A percentile compares a stretch with the other conserved stretches of the same genome.
These are phyloP conservation scores for Eubucco bourcierii DNA, from an alignment of 2,113 vertebrate species.

Conservation along the genomic window DNA sequence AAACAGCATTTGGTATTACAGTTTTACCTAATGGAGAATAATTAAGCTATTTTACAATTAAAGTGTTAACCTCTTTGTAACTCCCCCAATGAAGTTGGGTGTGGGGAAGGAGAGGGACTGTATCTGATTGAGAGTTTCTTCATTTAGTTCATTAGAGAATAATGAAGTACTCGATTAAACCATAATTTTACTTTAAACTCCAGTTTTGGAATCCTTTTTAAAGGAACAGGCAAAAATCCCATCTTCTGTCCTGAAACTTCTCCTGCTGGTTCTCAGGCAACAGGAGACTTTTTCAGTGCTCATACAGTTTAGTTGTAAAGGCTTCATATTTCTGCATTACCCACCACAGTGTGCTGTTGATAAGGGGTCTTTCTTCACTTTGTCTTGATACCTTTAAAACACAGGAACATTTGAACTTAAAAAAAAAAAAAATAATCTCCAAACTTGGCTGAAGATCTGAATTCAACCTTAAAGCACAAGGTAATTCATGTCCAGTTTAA, in stretches of 20 bases:
- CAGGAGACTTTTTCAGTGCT: constrained; percentile 22
- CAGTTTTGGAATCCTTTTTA: neutral
- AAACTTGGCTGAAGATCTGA: constrained; percentile 51
- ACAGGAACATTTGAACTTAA: constrained; percentile 48
- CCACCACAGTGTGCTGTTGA: neutral
- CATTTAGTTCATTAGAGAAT: neutral
- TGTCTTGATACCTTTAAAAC: constrained; percentile 55
- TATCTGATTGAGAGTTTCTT: neutral
- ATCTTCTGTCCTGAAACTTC: neutral
- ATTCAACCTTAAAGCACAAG: constrained; percentile 36
- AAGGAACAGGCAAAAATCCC: neutral
- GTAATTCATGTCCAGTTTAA: constrained; percentile 56
- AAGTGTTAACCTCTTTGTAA: constrained; percentile 27
- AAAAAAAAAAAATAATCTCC: neutral
- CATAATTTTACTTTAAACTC: neutral
- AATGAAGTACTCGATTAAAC: neutral
- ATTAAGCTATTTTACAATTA: neutral
- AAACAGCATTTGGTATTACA: neutral
- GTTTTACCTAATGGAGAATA: neutral
- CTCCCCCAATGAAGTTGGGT: neutral
- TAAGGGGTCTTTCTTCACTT: constrained; percentile 20
- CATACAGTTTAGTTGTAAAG: constrained; percentile 16
- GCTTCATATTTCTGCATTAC: constrained; percentile 32
- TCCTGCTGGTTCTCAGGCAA: constrained; percentile 2
- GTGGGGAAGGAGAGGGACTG: neutral